Percentiles rank a stretch among this genome's conserved stretches.
Conservation (phyloP, 2,797 vertebrate genomes). For the Cuculus canorus region DNA sequence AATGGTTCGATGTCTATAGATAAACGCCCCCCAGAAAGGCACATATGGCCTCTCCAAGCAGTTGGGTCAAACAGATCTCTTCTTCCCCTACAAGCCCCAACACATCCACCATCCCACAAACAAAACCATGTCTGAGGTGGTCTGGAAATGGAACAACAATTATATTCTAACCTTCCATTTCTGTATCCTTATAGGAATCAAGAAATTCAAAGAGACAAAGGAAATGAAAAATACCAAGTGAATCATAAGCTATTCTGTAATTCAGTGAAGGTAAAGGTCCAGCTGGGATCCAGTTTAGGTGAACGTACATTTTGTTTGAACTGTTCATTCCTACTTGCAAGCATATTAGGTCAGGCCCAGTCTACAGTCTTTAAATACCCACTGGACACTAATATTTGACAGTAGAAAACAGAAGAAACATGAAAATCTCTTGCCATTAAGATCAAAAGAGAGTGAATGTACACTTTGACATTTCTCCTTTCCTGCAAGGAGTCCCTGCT, state of each 20-base stretch:
- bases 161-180: not conserved
- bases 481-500: not conserved
- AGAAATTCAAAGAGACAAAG: not conserved
- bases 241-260: not conserved
- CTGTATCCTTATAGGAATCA: not conserved
- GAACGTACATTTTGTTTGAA: constrained; percentile 39
- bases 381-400: constrained; percentile 26
- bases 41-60: not conserved
- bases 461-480: constrained; percentile 52
- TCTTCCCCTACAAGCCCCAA: not conserved
- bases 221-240: constrained; percentile 23
- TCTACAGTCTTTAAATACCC: not conserved
- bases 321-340: not conserved
- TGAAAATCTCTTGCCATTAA: constrained; percentile 42
- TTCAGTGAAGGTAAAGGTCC: not conserved
- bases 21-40: not conserved
- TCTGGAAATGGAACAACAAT: not conserved
- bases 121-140: not conserved
- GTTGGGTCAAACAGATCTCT: not conserved
- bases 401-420: not conserved
- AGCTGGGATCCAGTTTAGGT: constrained; percentile 9
- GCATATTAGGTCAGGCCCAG: not conserved
- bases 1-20: not conserved
- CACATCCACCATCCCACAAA: not conserved
- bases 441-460: constrained; percentile 6